Evolutionary conservation across 2,888 invertebrate species (phyloP).

Genomic region (Mantis religiosa): DNA sequence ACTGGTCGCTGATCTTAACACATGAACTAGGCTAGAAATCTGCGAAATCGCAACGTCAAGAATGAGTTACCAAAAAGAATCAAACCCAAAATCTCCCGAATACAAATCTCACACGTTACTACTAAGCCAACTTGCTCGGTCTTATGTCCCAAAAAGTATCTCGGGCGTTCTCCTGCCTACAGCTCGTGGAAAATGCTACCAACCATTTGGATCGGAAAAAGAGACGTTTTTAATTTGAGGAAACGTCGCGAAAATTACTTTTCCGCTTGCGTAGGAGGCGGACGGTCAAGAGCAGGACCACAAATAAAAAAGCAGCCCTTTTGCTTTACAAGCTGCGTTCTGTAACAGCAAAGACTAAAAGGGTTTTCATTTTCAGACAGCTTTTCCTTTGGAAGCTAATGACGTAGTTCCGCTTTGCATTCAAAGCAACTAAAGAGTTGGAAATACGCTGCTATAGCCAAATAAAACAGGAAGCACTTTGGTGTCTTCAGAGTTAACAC

Average conservation of each 20-base stretch:
- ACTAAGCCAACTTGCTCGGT: too few species aligned
- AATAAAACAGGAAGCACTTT: not conserved
- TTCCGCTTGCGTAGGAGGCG: not conserved
- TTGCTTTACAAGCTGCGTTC: not conserved
- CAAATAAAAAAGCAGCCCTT: not conserved
- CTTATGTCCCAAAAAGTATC: too few species aligned
- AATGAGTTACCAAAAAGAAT: too few species aligned
- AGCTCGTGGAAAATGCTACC: too few species aligned
- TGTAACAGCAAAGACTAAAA: not conserved
- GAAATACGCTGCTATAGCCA: not conserved
- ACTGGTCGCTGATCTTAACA: too few species aligned
- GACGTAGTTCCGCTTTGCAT: not conserved
- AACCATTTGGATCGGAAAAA: too few species aligned
- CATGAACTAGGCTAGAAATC: too few species aligned
- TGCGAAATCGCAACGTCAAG: too few species aligned
- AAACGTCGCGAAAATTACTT: not conserved
- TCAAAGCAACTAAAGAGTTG: not conserved
- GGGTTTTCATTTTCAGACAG: not conserved
- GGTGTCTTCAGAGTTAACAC: not conserved
- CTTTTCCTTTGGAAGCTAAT: not conserved
- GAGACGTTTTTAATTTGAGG: too few species aligned
- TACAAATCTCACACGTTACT: too few species aligned
- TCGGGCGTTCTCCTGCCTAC: too few species aligned
- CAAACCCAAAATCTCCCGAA: too few species aligned
- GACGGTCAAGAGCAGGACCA: not conserved